Evolutionary conservation across 2,888 invertebrate genomes (phyloP), one percentile per base, ranked within the genome.

Genomic region (Sussaba pulchella): DNA sequence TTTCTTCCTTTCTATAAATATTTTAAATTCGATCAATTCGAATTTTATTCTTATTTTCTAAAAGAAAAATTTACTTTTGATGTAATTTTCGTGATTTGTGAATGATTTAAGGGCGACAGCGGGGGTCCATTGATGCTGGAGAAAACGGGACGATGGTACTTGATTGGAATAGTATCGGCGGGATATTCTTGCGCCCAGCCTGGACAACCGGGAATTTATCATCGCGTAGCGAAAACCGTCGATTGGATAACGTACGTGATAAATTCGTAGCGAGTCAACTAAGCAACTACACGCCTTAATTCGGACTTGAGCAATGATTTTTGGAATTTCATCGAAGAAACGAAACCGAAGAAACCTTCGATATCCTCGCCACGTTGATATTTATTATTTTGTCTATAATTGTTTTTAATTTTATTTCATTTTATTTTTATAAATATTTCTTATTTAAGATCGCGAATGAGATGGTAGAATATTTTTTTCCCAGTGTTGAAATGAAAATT

Each of bases 171-270:
- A 19, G 98, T 98, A 0, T 98, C 98, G 0, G 98, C 98, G 0
- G 98, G 98, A 2, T 98, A 98, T 92, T 98, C 98, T 0, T 98
- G 98, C 89, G 98, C 98, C 0, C 97, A 98, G 88, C 94, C 97
- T 14, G 98, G 98, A 17, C 98, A 98, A 89, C 98, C 98, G 0
- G 98, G 98, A 63, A 98, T 98, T 87, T 98, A 98, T 93, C 98
- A 98, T 91, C 94, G 98, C 85, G 98, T 98, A 5, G 97, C 98
- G 0, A 97, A 97, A 89, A 98, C 98, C 0, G 97, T 98, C 5
- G 98, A 98, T 92, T 98, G 98, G 98, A 97, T 98, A 86, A 95
- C 95, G 8, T 94, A 95, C 90, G 94, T 94, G 70, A 94, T 95
- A 84, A 94, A 94, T 85, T 92, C 93, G 85, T 93, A 91, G 87